Base-by-base conservation (phyloP, 2,113 vertebrate species). In the Glareola pratincola region DNA sequence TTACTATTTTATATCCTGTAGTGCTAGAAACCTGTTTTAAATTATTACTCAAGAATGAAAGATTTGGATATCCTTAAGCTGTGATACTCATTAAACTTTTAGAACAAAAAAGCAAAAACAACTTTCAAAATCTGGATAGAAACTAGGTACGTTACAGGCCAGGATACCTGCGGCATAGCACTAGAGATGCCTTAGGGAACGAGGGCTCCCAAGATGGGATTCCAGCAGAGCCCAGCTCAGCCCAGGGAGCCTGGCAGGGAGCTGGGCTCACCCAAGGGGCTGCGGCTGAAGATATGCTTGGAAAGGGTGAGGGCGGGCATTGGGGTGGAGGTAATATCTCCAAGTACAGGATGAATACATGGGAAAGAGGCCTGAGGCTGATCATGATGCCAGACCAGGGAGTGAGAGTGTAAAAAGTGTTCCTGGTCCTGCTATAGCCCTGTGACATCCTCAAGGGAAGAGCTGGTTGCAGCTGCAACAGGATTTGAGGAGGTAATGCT, bases 131-230 rank as follows among this genome's bases (percentile, higher is more conserved):
- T 68, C 26, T 18, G 41, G 50, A 20, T 30, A 57, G 43, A 47
- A 27, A 18, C 12, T 24, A 16, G 22, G 37, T 59, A 29, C 0
- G 2, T 47, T 26, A 18, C 19, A 47, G 56, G 34, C 13, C n/a
- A 36, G 34, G 6, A 39, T 47, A n/a, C 13, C 15, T 7, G 34
- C 0, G 1, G 19, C 2, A 3, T 32, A 68, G 76, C 0, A 0
- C 18, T 27, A 8, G 26, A 16, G 4, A 11, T 81, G 39, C 19
- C 15, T 69, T 27, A 36, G 47, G n/a, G 8, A 32, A 36, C 0
- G 4, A 39, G 13, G 24, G 14, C 39, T 47, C n/a, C 60, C 0
- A 2, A 26, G 8, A 7, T 53, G 59, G 30, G 29, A 41, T 20
- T 67, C 29, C 66, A 66, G 41, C 48, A 56, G 56, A 63, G 30